Base-by-base conservation (phyloP, 1,140 invertebrate genomes). In the Penaeus japonicus region DNA sequence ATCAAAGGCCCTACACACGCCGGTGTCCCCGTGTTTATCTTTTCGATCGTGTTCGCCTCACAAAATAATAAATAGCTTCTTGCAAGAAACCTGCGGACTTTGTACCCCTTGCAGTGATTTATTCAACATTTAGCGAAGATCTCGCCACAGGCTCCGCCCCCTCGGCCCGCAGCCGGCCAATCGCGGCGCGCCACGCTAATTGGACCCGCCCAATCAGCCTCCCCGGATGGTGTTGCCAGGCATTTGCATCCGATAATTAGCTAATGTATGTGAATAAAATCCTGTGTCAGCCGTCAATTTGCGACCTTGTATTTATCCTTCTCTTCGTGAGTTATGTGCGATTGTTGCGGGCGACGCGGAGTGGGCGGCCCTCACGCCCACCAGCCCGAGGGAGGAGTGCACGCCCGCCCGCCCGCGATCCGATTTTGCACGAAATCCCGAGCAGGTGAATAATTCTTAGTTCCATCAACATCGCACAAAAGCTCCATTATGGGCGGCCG, bases 161-260 rank as follows among this genome's bases (percentile, higher is more conserved):
- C 53, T 78, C 47, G 17, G 17, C 70, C 53, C 55, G 18, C 20
- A 54, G 75, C 54, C 7, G 30, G 75, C 85, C 85, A 86, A 86
- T 86, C 57, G 57, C 20, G 65, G 75, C 75, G 85, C 85, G 85
- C 55, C 47, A 35, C 79, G 77, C 85, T 86, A 86, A 86, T 86
- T 86, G 85, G 85, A 80, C 80, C 85, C 85, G 85, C 85, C 85
- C 85, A 86, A 86, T 86, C 85, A 86, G 85, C 85, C 30, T n/a
- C 80, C 85, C 77, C 85, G 85, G 75, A 55, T 86, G 85, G 85
- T 86, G 85, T 86, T 86, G 85, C 85, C 85, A 86, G 80, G 85
- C 85, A 86, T 86, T 86, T 86, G 85, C 85, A 86, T 86, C 85
- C 57, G 85, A 86, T 86, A 86, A 86, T 86, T 86, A 86, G 85